Base-by-base conservation (phyloP, 2,888 invertebrate genomes). In the Amiota mariae region DNA sequence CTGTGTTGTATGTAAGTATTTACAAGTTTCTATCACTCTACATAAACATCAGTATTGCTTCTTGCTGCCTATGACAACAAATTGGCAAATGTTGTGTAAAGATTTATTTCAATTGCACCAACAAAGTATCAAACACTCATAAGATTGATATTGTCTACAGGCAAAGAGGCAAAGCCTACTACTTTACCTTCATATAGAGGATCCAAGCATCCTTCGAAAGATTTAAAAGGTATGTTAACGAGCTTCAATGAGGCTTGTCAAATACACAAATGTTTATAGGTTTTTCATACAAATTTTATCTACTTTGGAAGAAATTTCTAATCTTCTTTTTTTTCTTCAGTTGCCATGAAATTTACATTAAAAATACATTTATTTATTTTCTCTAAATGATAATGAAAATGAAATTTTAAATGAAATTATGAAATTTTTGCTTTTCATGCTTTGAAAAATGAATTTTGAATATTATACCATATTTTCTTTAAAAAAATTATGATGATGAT, bases 231-330 rank as follows among this genome's bases (percentile, higher is more conserved):
- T 67, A 20, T 51, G 82, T 79, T 84, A 84, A 83, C 85, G 81
- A 81, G 82, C 80, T 78, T 80, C 83, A 83, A 83, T 83, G 83
- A 81, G 85, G 78, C 83, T 83, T 83, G 79, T 84, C 82, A 85
- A 85, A 36, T n/a, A n/a, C 8, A 36, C 4, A 36, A 36, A 36
- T 36, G 36, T 36, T 36, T 6, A 36, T 36, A 36, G 6, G 6
- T 36, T 36, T 36, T 36, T 36, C 8, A 36, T 36, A 36, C 8
- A 36, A 36, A 36, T 6, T 36, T 36, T 36, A 6, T 36, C 36
- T 36, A 36, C 6, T 36, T 36, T 6, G 6, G 36, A 36, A 36
- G 36, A 36, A 36, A 36, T 36, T 36, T 36, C 36, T 6, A 36
- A 36, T 36, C 36, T 36, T 36, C 2, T 36, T 36, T 6, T 4